Conservation (phyloP, 2,797 vertebrate species). For the Oreochromis mossambicus region DNA sequence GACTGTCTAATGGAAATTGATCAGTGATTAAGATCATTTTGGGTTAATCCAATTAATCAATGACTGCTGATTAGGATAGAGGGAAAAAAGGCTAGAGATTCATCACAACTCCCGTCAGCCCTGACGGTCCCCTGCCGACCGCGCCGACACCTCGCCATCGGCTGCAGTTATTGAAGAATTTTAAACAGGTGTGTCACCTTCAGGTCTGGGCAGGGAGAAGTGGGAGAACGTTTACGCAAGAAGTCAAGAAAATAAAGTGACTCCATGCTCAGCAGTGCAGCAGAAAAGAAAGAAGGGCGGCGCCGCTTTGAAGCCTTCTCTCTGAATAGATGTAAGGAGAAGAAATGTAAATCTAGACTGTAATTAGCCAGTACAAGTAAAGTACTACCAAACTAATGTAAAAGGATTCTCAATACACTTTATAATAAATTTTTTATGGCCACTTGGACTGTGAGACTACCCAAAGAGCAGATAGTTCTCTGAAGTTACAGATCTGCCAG, state of each 20-base stretch:
- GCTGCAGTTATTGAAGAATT: slow-evolving; percentile 10
- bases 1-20: slow-evolving; percentile 73
- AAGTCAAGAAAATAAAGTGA: not conserved
- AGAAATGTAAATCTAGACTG: not conserved
- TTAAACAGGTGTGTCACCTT: slow-evolving; percentile 58
- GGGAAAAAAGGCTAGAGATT: slow-evolving; percentile 16
- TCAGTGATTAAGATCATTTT: slow-evolving; percentile 72
- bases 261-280: not conserved
- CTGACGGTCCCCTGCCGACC: not conserved
- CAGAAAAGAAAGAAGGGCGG: not conserved
- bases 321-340: not conserved
- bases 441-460: not conserved
- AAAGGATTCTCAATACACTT: not conserved
- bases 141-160: not conserved
- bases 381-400: not conserved
- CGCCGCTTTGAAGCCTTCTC: not conserved
- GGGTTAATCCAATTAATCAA: slow-evolving; percentile 72
- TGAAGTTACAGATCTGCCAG: not conserved
- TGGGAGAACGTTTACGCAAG: not conserved
- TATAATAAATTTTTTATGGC: rapidly evolving
- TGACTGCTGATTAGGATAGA: slow-evolving; percentile 55
- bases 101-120: not conserved
- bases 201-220: not conserved
- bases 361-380: not conserved
- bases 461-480: not conserved